Evolutionary conservation across 2,888 invertebrate genomes (phyloP).

Genomic region (Notodonta dromedarius): DNA sequence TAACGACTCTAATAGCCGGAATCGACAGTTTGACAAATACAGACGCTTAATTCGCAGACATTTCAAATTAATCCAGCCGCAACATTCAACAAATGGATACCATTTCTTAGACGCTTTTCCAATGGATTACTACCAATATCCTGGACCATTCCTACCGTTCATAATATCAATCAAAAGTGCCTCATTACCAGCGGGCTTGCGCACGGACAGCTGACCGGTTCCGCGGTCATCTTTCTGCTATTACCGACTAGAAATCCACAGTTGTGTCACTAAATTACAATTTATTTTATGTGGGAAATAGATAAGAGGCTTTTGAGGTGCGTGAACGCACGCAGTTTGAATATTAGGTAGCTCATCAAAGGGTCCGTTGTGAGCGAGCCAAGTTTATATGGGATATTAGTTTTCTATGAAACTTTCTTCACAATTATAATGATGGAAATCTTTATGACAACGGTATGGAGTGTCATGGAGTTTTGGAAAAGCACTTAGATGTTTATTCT

Average conservation of each 20-base stretch:
- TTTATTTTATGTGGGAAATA: conserved; percentile 30
- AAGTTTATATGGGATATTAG: no score
- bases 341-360: conserved; percentile 2
- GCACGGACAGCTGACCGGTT: conserved; percentile 30
- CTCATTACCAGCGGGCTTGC: conserved; percentile 32
- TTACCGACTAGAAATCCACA: conserved; percentile 37
- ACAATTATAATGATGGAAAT: neutral
- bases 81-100: neutral
- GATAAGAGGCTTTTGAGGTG: conserved; percentile 23
- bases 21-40: neutral
- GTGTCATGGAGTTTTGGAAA: no score
- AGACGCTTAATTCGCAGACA: neutral
- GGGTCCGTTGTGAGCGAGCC: neutral
- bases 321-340: conserved; percentile 10
- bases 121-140: conserved; percentile 16
- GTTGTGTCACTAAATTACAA: conserved; percentile 31
- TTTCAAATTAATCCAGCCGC: neutral
- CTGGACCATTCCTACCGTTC: conserved; percentile 16
- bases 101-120: conserved; percentile 5
- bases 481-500: no score
- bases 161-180: conserved; percentile 41
- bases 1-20: no score
- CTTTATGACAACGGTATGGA: neutral
- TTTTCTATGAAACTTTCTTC: neutral
- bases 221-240: conserved; percentile 41